phyloP scores from a whole-genome alignment of 2,888 invertebrate genomes.

The Netelia virgata region DNA sequence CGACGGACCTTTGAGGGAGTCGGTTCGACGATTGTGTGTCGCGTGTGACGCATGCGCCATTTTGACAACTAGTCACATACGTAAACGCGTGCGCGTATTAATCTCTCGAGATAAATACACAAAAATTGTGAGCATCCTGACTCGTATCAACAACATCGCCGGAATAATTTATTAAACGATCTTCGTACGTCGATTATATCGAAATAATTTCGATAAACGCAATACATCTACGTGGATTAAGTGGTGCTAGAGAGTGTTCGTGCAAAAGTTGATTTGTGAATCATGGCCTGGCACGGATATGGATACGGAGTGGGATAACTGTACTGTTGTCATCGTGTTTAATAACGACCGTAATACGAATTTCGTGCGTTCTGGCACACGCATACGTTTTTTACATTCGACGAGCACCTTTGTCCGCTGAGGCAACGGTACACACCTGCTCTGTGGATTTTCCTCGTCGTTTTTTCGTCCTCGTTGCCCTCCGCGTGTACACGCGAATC shows the following conservation, averaged over 20 bases:
- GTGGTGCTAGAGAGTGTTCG: slow-evolving; percentile 40
- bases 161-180: not conserved
- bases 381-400: slow-evolving; percentile 1
- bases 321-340: slow-evolving; percentile 54
- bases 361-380: slow-evolving; percentile 4
- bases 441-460: not conserved
- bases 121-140: not conserved
- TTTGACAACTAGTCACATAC: slow-evolving; percentile 43
- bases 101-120: not conserved
- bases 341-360: slow-evolving; percentile 15
- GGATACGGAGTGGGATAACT: slow-evolving; percentile 59
- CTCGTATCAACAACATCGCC: not conserved
- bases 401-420: not conserved
- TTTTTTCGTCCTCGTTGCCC: not conserved
- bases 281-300: slow-evolving; percentile 66
- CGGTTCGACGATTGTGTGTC: slow-evolving; percentile 21
- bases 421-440: slow-evolving; percentile 10
- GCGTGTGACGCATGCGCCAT: slow-evolving; percentile 33
- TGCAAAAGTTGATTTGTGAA: slow-evolving; percentile 53
- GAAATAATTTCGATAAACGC: not conserved
- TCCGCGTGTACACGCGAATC: not conserved
- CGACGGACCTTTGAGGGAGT: slow-evolving; percentile 58
- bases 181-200: not conserved
- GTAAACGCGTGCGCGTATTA: not conserved
- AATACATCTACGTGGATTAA: not conserved